phyloP scores from a whole-genome alignment of 2,797 vertebrate genomes.

The Hapalemur alaotrensis region DNA sequence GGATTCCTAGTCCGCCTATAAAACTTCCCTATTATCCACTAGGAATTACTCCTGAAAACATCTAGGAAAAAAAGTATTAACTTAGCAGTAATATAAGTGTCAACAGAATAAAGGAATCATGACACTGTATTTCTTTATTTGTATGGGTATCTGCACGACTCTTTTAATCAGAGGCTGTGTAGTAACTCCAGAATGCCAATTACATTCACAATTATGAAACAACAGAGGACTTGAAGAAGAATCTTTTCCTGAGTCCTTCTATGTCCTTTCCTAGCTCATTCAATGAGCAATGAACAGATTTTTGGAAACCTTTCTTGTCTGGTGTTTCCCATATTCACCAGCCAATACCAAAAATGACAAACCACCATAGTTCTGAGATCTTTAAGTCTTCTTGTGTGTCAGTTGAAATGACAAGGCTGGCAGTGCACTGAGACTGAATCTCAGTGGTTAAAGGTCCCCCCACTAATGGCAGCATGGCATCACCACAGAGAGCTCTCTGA shows the following conservation, averaged over 20 bases:
- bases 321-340: not conserved
- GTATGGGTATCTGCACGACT: fast-evolving
- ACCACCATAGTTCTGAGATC: not conserved
- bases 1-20: not conserved
- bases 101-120: not conserved
- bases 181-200: not conserved
- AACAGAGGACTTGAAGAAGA: not conserved
- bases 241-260: not conserved
- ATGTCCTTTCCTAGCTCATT: not conserved
- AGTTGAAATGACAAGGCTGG: not conserved
- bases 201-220: not conserved
- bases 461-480: not conserved
- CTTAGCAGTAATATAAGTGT: not conserved
- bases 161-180: not conserved
- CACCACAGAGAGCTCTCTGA: not conserved
- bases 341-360: not conserved
- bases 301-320: not conserved
- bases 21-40: not conserved
- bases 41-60: not conserved
- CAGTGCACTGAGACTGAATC: not conserved
- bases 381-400: not conserved
- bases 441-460: not conserved
- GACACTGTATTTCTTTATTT: not conserved
- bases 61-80: not conserved
- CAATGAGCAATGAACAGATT: not conserved